A percentile compares a stretch with the other conserved stretches of the same genome.
Evolutionary conservation across 2,888 invertebrate species (phyloP).

Genomic region (Cheilosia vulpina): DNA sequence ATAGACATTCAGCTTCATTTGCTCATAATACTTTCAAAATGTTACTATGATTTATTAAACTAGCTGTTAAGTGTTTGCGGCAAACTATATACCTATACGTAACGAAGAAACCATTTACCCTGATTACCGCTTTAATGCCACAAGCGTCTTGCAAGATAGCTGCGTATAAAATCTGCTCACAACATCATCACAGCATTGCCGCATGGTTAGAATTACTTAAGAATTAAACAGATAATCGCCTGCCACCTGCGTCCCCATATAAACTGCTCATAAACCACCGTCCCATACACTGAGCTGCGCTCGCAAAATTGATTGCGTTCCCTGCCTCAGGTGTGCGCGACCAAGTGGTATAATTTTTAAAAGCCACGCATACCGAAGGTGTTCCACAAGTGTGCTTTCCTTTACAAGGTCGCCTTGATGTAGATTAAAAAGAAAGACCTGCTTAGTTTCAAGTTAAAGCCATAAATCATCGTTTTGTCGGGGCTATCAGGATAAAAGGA

Average conservation of each 20-base stretch:
- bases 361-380: constrained; percentile 23
- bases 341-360: constrained; percentile 11
- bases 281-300: not conserved
- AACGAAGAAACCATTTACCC: not conserved
- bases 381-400: constrained; percentile 39
- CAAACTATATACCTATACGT: no score
- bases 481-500: constrained; percentile 22
- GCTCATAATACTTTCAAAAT: no score
- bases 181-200: not conserved
- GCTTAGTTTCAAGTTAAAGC: constrained; percentile 21
- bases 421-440: constrained; percentile 12
- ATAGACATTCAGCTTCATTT: no score
- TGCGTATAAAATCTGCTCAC: not conserved
- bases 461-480: constrained; percentile 44
- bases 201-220: constrained; percentile 25
- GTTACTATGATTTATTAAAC: no score
- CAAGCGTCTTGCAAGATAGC: not conserved
- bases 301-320: constrained; percentile 31
- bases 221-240: constrained; percentile 29
- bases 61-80: no score
- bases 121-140: not conserved
- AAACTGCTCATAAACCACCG: constrained; percentile 29
- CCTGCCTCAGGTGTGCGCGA: not conserved
- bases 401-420: constrained; percentile 21
- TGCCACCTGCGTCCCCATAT: constrained; percentile 43